These are phyloP conservation scores for Acestrorhynchus altus DNA, from an alignment of 2,797 vertebrate species.

Conservation along the genomic window DNA sequence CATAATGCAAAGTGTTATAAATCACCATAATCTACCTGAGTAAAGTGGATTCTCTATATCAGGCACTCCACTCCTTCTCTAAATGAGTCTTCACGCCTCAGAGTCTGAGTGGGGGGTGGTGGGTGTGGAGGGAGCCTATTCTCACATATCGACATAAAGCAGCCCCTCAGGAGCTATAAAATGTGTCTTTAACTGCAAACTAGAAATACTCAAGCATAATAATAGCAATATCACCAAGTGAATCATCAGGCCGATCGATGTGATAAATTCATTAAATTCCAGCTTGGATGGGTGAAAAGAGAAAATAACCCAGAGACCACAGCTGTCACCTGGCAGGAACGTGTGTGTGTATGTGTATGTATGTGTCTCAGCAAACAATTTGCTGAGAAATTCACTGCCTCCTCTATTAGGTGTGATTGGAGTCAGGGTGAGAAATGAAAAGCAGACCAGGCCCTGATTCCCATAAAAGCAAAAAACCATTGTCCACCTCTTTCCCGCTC, in stretches of 20 bases:
- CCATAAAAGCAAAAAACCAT: constrained; percentile 40
- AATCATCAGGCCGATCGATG: constrained; percentile 65
- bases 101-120: constrained; percentile 8
- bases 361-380: constrained; percentile 28
- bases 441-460: constrained; percentile 25
- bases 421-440: constrained; percentile 36
- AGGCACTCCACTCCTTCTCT: constrained; percentile 35
- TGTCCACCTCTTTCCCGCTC: constrained; percentile 51
- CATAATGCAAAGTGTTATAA: constrained; percentile 35
- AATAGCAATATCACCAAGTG: constrained; percentile 60
- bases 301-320: constrained; percentile 48
- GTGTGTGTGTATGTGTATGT: neutral
- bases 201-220: constrained; percentile 63
- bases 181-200: constrained; percentile 63
- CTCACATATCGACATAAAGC: constrained; percentile 53
- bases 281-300: constrained; percentile 41
- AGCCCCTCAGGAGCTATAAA: constrained; percentile 61
- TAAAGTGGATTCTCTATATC: constrained; percentile 33
- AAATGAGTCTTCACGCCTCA: constrained; percentile 45
- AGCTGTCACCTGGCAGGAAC: constrained; percentile 41
- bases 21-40: constrained; percentile 42
- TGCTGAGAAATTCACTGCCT: constrained; percentile 29
- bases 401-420: constrained; percentile 44
- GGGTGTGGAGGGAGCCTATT: constrained; percentile 38
- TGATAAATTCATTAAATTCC: constrained; percentile 57